Percentiles rank a stretch among this genome's conserved stretches.
phyloP scores from a whole-genome alignment of 2,888 invertebrate genomes.

The Halocaridina rubra region DNA sequence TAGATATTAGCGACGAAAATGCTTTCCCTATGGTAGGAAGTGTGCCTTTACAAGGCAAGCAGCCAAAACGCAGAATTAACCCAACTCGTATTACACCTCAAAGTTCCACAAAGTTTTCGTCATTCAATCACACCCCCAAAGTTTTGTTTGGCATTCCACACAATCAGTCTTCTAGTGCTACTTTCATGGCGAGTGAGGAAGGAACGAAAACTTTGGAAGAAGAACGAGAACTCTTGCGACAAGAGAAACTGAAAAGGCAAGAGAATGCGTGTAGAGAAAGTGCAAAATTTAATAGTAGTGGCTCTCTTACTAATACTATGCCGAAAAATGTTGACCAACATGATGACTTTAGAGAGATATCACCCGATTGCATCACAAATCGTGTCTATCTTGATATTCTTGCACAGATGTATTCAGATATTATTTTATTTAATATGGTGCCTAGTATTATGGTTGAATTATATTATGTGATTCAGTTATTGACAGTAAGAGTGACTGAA shows the following conservation, averaged over 20 bases:
- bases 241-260: slow-evolving; percentile 33
- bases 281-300: not conserved
- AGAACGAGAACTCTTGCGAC: slow-evolving; percentile 38
- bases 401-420: slow-evolving; percentile 73
- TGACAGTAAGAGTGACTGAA: slow-evolving; percentile 70
- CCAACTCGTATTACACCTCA: slow-evolving; percentile 43
- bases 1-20: slow-evolving; percentile 58
- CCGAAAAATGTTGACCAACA: not conserved
- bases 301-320: not conserved
- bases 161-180: slow-evolving; percentile 2
- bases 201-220: slow-evolving; percentile 28
- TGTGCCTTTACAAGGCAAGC: not conserved
- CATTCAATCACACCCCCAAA: slow-evolving; percentile 3
- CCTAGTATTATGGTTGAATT: slow-evolving; percentile 78
- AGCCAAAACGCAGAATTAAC: slow-evolving; percentile 56
- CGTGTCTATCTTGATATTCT: slow-evolving; percentile 73
- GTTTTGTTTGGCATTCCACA: slow-evolving; percentile 44
- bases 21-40: slow-evolving; percentile 55
- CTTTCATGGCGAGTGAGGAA: slow-evolving; percentile 34
- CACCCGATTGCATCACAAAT: slow-evolving; percentile 69
- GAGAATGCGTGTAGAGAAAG: not conserved
- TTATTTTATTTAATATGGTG: slow-evolving; percentile 75
- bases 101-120: not conserved
- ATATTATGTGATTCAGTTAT: slow-evolving; percentile 76
- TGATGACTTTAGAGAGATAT: slow-evolving; percentile 3